Evolutionary conservation across 2,797 vertebrate species (phyloP).

Genomic region (Hoplostethus atlanticus): DNA sequence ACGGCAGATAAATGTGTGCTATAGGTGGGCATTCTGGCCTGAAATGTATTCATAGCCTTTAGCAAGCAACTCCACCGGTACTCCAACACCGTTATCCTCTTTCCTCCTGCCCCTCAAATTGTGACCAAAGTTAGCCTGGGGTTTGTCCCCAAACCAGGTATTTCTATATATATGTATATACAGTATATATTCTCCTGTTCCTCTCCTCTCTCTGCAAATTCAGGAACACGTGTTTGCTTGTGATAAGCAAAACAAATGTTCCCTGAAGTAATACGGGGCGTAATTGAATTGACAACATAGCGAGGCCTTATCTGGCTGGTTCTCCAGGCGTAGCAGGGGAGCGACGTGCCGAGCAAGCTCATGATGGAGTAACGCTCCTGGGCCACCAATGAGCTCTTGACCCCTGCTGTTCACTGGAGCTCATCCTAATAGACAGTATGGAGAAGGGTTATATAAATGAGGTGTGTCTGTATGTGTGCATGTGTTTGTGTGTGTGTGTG

Average conservation of each 20-base stretch:
- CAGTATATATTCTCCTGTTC: slow-evolving; percentile 5
- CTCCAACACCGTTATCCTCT: slow-evolving; percentile 26
- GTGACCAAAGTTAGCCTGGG: slow-evolving; percentile 9
- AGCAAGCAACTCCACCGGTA: slow-evolving; percentile 22
- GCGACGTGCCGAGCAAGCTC: not conserved
- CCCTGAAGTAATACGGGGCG: slow-evolving; percentile 37
- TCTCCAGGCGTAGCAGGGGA: slow-evolving; percentile 33
- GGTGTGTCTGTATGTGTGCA: not conserved
- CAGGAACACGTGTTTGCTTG: slow-evolving; percentile 18
- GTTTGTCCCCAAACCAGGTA: slow-evolving; percentile 26
- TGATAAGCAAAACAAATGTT: slow-evolving; percentile 57
- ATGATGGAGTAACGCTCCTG: slow-evolving; percentile 33
- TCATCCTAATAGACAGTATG: slow-evolving; percentile 29
- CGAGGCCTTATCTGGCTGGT: slow-evolving; percentile 35
- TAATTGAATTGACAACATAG: slow-evolving; percentile 56
- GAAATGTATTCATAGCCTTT: slow-evolving; percentile 29
- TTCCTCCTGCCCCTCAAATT: not conserved
- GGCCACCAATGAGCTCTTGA: slow-evolving; percentile 59
- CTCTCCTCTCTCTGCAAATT: slow-evolving; percentile 25
- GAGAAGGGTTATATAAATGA: slow-evolving; percentile 21
- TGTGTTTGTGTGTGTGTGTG: slow-evolving; percentile 1
- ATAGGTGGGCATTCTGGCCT: slow-evolving; percentile 3
- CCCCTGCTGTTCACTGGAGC: slow-evolving; percentile 56
- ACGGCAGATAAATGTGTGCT: slow-evolving; percentile 5
- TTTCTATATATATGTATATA: not conserved